Percentiles rank a stretch among this genome's conserved stretches.
These are phyloP conservation scores for Ornithoptera priamus DNA, from an alignment of 2,888 invertebrate genomes.

Conservation along the genomic window DNA sequence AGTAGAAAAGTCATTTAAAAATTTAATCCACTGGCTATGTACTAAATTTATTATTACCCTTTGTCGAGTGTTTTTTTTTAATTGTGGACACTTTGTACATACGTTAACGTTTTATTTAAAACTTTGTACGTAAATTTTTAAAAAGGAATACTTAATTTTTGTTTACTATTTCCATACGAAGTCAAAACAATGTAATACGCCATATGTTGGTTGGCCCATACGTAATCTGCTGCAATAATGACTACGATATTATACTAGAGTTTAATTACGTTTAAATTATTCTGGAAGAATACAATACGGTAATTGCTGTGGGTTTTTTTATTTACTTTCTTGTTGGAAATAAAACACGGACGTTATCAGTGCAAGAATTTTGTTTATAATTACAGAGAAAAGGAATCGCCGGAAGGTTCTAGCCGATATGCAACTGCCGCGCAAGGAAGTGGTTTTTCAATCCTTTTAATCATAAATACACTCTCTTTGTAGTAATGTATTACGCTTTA, in stretches of 20 bases:
- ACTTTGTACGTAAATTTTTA: not conserved
- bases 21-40: conserved; percentile 45
- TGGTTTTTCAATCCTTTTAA: conserved; percentile 51
- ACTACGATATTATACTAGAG: conserved; percentile 37
- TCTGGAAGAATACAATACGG: conserved; percentile 29
- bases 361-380: conserved; percentile 53
- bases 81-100: not conserved
- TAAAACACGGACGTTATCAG: conserved; percentile 48
- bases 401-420: conserved; percentile 50
- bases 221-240: conserved; percentile 32
- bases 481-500: conserved; percentile 42
- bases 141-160: not conserved
- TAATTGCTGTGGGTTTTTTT: conserved; percentile 37
- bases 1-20: conserved; percentile 52
- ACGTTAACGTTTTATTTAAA: not conserved
- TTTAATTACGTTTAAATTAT: conserved; percentile 33
- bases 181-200: conserved; percentile 7
- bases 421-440: conserved; percentile 48
- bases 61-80: not conserved
- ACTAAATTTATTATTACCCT: not conserved
- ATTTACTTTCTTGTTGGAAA: conserved; percentile 43
- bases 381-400: conserved; percentile 54
- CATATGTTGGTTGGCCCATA: conserved; percentile 31
- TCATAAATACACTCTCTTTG: conserved; percentile 51
- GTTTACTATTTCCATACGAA: not conserved